Conservation (phyloP, 2,888 invertebrate species). For the Gasteruption jaculator region DNA sequence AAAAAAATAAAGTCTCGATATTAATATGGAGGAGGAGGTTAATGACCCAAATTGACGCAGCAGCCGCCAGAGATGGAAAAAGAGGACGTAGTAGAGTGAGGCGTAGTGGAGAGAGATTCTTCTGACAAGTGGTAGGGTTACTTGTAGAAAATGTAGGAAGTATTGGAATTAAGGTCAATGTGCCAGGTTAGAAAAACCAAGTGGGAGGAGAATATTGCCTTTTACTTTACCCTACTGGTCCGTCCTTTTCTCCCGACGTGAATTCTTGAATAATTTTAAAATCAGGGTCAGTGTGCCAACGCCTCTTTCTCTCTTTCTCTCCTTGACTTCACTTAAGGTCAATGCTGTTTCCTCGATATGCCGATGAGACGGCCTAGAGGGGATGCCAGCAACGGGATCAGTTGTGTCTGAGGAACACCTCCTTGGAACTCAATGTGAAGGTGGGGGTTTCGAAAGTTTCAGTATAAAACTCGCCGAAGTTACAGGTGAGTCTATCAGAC, state of each 20-base stretch:
- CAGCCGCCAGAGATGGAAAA: constrained; percentile 26
- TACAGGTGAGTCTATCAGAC: too few species aligned
- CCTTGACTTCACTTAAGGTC: too few species aligned
- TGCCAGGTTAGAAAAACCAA: constrained; percentile 24
- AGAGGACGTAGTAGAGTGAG: constrained; percentile 24
- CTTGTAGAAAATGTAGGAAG: constrained; percentile 19
- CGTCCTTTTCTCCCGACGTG: constrained; percentile 24
- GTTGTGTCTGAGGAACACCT: too few species aligned
- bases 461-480: too few species aligned
- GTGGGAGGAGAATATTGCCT: constrained; percentile 14
- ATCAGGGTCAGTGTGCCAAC: constrained; percentile 48
- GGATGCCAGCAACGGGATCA: constrained; percentile 43
- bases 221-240: constrained; percentile 32
- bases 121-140: constrained; percentile 5
- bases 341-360: too few species aligned
- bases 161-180: constrained; percentile 33
- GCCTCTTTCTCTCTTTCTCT: too few species aligned
- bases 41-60: constrained; percentile 40
- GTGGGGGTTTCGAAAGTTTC: too few species aligned
- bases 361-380: too few species aligned
- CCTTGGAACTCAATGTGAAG: too few species aligned
- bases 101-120: constrained; percentile 21
- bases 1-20: too few species aligned
- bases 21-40: constrained; percentile 28
- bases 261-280: too few species aligned